A percentile compares a stretch with the other conserved stretches of the same genome.
Conservation (phyloP, 2,113 vertebrate genomes). For the Prunella himalayana region DNA sequence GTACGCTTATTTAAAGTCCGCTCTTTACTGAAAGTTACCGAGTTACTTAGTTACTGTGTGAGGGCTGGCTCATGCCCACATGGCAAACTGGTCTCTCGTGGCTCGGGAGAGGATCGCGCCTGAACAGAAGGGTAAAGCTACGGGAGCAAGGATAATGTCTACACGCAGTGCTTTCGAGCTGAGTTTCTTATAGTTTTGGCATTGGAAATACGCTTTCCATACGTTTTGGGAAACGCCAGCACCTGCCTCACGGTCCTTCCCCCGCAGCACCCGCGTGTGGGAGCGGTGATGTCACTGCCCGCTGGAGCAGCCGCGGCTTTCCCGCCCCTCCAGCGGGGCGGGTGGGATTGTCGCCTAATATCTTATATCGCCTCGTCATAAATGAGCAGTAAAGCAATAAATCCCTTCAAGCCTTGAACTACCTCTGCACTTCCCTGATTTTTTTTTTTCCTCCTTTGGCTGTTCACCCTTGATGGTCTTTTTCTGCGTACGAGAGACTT, state of each 20-base stretch:
- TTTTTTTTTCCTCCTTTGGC: neutral
- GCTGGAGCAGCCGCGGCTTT: neutral
- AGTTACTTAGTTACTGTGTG: neutral
- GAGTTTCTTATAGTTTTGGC: neutral
- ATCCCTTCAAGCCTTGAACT: neutral
- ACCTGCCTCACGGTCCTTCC: neutral
- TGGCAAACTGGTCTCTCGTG: neutral
- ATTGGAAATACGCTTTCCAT: neutral
- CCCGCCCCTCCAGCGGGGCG: neutral
- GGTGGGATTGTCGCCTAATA: neutral
- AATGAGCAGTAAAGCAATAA: neutral
- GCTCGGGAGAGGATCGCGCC: neutral
- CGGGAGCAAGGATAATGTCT: neutral
- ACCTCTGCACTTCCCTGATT: neutral
- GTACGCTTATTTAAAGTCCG: neutral
- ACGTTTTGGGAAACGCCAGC: neutral
- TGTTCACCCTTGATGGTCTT: neutral
- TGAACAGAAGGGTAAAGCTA: neutral
- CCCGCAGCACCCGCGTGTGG: neutral
- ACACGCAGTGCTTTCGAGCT: neutral
- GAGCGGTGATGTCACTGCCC: neutral
- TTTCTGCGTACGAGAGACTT: neutral
- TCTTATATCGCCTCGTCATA: neutral
- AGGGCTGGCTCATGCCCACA: neutral
- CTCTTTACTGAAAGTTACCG: neutral